Conservation (phyloP, 1,140 invertebrate genomes). For the Chrysopa pallens region DNA sequence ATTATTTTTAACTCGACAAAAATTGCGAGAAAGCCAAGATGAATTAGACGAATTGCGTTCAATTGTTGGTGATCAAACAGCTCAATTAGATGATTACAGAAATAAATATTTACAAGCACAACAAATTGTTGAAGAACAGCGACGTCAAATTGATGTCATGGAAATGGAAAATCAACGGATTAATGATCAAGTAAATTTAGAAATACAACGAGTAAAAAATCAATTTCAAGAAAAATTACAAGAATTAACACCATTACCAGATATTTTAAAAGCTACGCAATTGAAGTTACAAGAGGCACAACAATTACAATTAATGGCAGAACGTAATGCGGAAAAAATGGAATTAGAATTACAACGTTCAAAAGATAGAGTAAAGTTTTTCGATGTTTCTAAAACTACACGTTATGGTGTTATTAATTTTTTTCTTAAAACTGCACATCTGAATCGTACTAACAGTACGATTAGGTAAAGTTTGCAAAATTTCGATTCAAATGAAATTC, state of each 20-base stretch:
- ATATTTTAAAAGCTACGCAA: slow-evolving; percentile 53
- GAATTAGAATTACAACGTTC: slow-evolving; percentile 32
- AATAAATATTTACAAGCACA: slow-evolving; percentile 53
- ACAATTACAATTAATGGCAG: slow-evolving; percentile 38
- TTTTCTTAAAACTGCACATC: too few species aligned
- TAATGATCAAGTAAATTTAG: slow-evolving; percentile 53
- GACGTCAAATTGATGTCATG: slow-evolving; percentile 48
- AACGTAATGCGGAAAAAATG: slow-evolving; percentile 39
- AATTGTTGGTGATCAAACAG: slow-evolving; percentile 46
- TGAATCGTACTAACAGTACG: too few species aligned
- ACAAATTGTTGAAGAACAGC: slow-evolving; percentile 54
- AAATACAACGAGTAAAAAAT: slow-evolving; percentile 55
- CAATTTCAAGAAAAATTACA: slow-evolving; percentile 58
- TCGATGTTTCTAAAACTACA: too few species aligned
- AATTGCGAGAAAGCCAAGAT: slow-evolving; percentile 41
- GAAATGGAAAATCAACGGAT: slow-evolving; percentile 56
- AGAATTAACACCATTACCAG: slow-evolving; percentile 50
- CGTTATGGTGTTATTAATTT: too few species aligned
- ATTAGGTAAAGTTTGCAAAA: too few species aligned
- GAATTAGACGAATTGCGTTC: slow-evolving; percentile 46
- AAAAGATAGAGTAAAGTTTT: slow-evolving; percentile 34
- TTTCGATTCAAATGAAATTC: too few species aligned
- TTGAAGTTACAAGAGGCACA: slow-evolving; percentile 48
- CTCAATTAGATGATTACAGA: slow-evolving; percentile 52
- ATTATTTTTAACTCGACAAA: slow-evolving; percentile 35